phyloP scores from a whole-genome alignment of 2,113 vertebrate species.

The Antidorcas marsupialis region DNA sequence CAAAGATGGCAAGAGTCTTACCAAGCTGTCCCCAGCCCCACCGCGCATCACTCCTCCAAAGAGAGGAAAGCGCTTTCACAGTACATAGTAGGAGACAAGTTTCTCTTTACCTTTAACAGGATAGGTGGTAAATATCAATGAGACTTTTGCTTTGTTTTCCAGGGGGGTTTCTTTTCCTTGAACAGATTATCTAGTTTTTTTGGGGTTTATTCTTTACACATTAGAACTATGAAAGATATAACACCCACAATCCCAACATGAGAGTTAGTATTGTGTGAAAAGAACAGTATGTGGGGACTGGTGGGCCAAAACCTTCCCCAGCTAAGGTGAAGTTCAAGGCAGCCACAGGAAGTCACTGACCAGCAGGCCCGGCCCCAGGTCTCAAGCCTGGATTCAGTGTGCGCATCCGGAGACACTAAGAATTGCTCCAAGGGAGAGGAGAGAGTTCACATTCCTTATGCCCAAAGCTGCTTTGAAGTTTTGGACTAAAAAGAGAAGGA shows the following conservation, averaged over 20 bases:
- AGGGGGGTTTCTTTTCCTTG: background rate
- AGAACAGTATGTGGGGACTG: background rate
- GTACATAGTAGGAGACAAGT: background rate
- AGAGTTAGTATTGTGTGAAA: background rate
- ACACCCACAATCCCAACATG: background rate
- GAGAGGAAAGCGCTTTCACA: background rate
- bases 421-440: slow-evolving; percentile 9
- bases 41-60: background rate
- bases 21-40: background rate
- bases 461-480: slow-evolving; percentile 71
- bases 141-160: background rate
- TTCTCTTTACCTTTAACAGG: background rate
- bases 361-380: background rate
- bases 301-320: background rate
- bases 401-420: slow-evolving; percentile 18
- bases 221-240: background rate
- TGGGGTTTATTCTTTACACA: background rate
- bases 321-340: slow-evolving; percentile 21
- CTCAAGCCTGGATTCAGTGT: background rate
- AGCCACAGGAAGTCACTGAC: background rate
- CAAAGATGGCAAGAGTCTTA: background rate
- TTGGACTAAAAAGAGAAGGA: slow-evolving; percentile 53
- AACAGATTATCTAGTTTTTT: background rate
- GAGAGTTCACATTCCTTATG: slow-evolving; percentile 37
- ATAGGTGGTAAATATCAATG: background rate